Conservation (phyloP, 2,888 invertebrate species). For the Drosophila percnosoma region DNA sequence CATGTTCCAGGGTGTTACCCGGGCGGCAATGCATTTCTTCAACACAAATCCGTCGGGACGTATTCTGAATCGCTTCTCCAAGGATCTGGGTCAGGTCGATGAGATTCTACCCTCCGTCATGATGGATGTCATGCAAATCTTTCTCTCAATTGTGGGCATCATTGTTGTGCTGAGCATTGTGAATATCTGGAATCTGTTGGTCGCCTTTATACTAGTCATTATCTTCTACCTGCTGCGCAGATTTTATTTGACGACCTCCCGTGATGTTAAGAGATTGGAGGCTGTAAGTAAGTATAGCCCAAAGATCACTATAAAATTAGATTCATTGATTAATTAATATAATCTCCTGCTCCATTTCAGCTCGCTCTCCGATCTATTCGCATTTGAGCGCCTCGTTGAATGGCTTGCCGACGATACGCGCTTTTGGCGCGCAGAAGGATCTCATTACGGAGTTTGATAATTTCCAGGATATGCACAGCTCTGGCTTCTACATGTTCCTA, state of each 20-base stretch:
- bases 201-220: slow-evolving; percentile 89
- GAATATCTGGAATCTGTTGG: slow-evolving; percentile 90
- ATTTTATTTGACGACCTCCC: slow-evolving; percentile 91
- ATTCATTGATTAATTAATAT: neutral
- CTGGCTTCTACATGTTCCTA: slow-evolving; percentile 96
- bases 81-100: slow-evolving; percentile 90
- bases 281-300: slow-evolving; percentile 89
- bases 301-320: neutral
- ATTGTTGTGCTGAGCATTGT: slow-evolving; percentile 91
- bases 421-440: slow-evolving; percentile 92
- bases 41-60: slow-evolving; percentile 93
- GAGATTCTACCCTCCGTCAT: slow-evolving; percentile 84
- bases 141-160: slow-evolving; percentile 91
- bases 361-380: slow-evolving; percentile 97
- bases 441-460: slow-evolving; percentile 92
- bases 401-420: slow-evolving; percentile 96
- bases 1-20: slow-evolving; percentile 93
- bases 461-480: slow-evolving; percentile 94
- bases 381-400: slow-evolving; percentile 95
- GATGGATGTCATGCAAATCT: slow-evolving; percentile 88
- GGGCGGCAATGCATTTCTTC: slow-evolving; percentile 94
- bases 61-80: slow-evolving; percentile 94
- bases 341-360: slow-evolving; percentile 80
- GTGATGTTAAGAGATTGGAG: slow-evolving; percentile 92
- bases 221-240: slow-evolving; percentile 91